phyloP scores from a whole-genome alignment of 2,888 invertebrate genomes.

The Parelbella ahira region DNA sequence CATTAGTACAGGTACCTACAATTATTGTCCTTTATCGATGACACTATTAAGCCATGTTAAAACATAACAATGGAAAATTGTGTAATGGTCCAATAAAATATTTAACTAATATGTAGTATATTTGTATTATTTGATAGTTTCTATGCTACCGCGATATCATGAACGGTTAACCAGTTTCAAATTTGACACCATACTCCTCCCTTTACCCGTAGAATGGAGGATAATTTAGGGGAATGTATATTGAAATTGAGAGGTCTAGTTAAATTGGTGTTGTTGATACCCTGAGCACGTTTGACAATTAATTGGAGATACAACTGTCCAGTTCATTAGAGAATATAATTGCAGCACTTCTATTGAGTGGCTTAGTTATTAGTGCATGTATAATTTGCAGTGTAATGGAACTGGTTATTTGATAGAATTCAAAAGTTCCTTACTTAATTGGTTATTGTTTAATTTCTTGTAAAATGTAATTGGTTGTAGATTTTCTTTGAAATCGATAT shows the following conservation, averaged over 20 bases:
- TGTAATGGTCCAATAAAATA: background rate
- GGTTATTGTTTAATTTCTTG: too few relatives aligned
- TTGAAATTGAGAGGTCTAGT: slow-evolving; percentile 35
- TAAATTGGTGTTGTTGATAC: slow-evolving; percentile 48
- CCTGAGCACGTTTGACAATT: slow-evolving; percentile 65
- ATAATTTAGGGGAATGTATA: background rate
- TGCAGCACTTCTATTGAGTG: slow-evolving; percentile 48
- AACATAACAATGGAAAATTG: slow-evolving; percentile 8
- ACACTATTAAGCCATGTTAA: too few relatives aligned
- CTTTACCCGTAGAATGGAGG: background rate
- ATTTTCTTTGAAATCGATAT: too few relatives aligned
- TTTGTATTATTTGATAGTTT: slow-evolving; percentile 15
- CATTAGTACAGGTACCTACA: too few relatives aligned
- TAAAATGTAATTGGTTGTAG: too few relatives aligned
- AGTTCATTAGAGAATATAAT: slow-evolving; percentile 65
- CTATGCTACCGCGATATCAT: slow-evolving; percentile 18
- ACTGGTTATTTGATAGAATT: slow-evolving; percentile 5
- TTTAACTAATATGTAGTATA: slow-evolving; percentile 6
- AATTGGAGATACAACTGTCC: slow-evolving; percentile 54
- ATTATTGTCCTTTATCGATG: too few relatives aligned
- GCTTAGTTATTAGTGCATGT: slow-evolving; percentile 51
- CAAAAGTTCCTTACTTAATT: too few relatives aligned
- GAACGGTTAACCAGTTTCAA: slow-evolving; percentile 10
- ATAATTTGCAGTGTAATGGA: slow-evolving; percentile 5
- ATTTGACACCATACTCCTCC: background rate